Evolutionary conservation across 2,113 vertebrate genomes (phyloP).

Genomic region (Hirundichthys speculiger): DNA sequence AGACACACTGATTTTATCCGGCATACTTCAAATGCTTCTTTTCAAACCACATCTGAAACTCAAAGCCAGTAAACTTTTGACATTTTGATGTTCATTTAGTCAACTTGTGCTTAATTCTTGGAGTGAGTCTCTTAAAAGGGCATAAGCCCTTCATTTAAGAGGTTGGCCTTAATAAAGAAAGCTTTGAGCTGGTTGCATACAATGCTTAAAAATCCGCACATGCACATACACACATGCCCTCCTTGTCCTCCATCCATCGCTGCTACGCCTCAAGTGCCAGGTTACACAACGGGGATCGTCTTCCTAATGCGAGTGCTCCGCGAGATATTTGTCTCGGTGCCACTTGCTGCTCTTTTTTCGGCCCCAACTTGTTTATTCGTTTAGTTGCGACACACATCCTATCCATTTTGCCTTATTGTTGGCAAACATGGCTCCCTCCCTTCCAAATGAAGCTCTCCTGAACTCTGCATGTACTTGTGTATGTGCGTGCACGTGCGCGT

Average conservation of each 20-base stretch:
- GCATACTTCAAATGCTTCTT: conserved; percentile 2
- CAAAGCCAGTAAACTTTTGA: conserved; percentile 44
- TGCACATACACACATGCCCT: conserved; percentile 8
- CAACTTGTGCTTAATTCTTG: conserved; percentile 48
- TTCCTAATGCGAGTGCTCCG: conserved; percentile 42
- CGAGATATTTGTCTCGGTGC: conserved; percentile 49
- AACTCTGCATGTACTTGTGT: conserved; percentile 7
- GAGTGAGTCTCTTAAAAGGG: conserved; percentile 46
- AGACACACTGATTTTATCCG: background rate
- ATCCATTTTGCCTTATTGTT: background rate
- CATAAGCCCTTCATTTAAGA: conserved; percentile 32
- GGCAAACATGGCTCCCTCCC: conserved; percentile 41
- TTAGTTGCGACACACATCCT: conserved; percentile 18
- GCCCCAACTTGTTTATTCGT: conserved; percentile 22
- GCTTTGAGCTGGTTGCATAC: conserved; percentile 43
- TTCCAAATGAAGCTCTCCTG: conserved; percentile 18
- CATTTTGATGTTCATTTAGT: conserved; percentile 46
- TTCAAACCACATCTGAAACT: conserved; percentile 6
- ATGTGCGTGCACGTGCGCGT: conserved; percentile 5
- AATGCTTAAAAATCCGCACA: conserved; percentile 34
- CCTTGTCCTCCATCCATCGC: conserved; percentile 36
- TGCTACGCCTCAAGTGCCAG: conserved; percentile 45
- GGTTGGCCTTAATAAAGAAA: conserved; percentile 20
- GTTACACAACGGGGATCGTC: conserved; percentile 58
- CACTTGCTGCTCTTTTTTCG: conserved; percentile 52